Base-by-base conservation (phyloP, 2,113 vertebrate species). In the Cottus gobio region DNA sequence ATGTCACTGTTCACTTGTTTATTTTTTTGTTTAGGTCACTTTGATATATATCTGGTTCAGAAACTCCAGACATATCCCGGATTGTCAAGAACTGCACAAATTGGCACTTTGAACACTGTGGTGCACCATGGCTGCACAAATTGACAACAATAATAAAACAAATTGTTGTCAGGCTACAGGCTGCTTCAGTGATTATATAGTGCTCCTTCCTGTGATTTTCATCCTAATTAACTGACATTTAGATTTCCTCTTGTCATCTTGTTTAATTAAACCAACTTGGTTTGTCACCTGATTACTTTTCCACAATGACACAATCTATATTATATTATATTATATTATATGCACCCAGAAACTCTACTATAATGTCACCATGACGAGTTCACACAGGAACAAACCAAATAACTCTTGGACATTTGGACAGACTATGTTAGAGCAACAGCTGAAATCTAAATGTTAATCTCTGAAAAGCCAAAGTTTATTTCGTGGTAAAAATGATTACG, bases 21-120 rank as follows among this genome's bases (percentile, higher is more conserved):
- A 26, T 4, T 54, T n/a, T 15, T 42, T 22, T n/a, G 34, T 79
- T 48, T 9, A 30, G 0, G 3, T 5, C 7, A 10, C 24, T 58
- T 12, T 62, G 52, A 56, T 3, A 3, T 60, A 65, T 34, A 34
- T 64, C 67, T 68, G 36, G 56, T 11, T n/a, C n/a, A n/a, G n/a
- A n/a, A n/a, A 61, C 74, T 71, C 56, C 36, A 83, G 66, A 67
- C 68, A 63, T 85, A 71, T 80, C 58, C 7, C 0, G 37, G 57
- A 67, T 57, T 77, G 67, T 71, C 77, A 58, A 10, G 66, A 18
- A 54, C 70, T 71, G 31, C 13, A 24, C 48, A 83, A 87, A 87
- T 86, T 89, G 81, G 61, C 74, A 83, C 80, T 76, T 84, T 76
- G 65, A 90, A 89, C 85, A 86, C 50, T 85, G 70, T 76, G 85